Evolutionary conservation across 1,140 invertebrate genomes (phyloP), one percentile per base, ranked within the genome.

Genomic region (Hycleus phaleratus): DNA sequence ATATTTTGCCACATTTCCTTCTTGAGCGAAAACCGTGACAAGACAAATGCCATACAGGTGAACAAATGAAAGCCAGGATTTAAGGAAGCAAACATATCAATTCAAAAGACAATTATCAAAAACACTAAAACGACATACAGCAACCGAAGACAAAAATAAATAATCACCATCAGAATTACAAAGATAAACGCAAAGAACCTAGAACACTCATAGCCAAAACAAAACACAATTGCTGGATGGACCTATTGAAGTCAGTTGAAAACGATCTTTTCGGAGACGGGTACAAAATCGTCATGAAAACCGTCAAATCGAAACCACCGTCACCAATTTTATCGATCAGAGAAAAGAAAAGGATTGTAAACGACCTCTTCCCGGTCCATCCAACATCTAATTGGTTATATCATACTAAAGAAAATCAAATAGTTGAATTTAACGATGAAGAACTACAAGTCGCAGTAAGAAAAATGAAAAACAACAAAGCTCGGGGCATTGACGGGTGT

Each of bases 261-360:
- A 25, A 54, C 0, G 65, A 70, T 46, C 62, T 65, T 1, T 69
- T 61, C 58, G 67, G 68, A 1, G 18, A 62, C 6, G 63, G 58
- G 0, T 71, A 72, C 46, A 66, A 66, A 44, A 59, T 69, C 7
- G 64, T 64, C 26, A 32, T 32, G 26, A 32, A 32, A 0, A 68
- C 53, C 46, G 51, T 54, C 11, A 67, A 62, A 11, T 10, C 64
- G 18, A 50, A 24, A 26, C 42, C 25, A n/a, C 6, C 46, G 26
- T 26, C 40, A 10, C 55, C 38, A 12, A 50, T 46, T 47, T 56
- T 54, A 8, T 32, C 45, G 46, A n/a, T 10, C 6, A 40, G 47
- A 39, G 47, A 9, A 7, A 40, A 44, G 49, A 32, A 38, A 40
- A 38, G 24, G 45, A 39, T 61, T 4, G 39, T 49, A 5, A 38